phyloP scores from a whole-genome alignment of 2,888 invertebrate species.

The Argyra leucocephala region DNA sequence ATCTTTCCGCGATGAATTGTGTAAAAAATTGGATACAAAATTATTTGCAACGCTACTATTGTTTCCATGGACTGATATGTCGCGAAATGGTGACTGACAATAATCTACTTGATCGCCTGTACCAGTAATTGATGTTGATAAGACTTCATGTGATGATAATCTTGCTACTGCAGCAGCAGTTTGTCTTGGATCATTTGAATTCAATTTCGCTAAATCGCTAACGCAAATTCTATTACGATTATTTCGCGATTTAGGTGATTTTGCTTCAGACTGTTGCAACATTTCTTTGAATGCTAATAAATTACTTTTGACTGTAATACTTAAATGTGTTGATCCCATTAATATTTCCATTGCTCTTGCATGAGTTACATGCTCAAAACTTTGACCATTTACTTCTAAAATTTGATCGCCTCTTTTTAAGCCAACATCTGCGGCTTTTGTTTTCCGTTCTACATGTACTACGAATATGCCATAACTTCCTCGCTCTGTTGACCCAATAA shows the following conservation, averaged over 20 bases:
- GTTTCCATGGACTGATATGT: conserved; percentile 29
- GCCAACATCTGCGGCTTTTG: conserved; percentile 92
- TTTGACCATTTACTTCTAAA: conserved; percentile 94
- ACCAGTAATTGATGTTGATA: conserved; percentile 23
- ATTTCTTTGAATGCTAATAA: conserved; percentile 72
- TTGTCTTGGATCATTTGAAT: conserved; percentile 41
- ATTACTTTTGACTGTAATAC: conserved; percentile 94
- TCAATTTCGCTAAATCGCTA: conserved; percentile 58
- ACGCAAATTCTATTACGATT: conserved; percentile 39
- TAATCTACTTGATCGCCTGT: conserved; percentile 38
- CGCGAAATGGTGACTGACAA: conserved; percentile 47
- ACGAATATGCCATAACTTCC: conserved; percentile 90
- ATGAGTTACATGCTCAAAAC: conserved; percentile 87
- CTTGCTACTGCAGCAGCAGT: conserved; percentile 42
- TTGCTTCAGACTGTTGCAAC: conserved; percentile 65
- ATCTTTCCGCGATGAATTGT: conserved; percentile 20
- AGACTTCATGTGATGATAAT: conserved; percentile 65
- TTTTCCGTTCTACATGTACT: conserved; percentile 82
- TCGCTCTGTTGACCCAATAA: conserved; percentile 86
- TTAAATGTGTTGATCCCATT: conserved; percentile 86
- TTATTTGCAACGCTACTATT: conserved; percentile 23
- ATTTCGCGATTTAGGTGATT: conserved; percentile 50
- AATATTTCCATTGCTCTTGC: conserved; percentile 87
- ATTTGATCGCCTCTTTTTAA: conserved; percentile 96
- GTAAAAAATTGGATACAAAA: conserved; percentile 26